Percentiles rank a stretch among this genome's conserved stretches.
These are phyloP conservation scores for Microcebus lehilahytsara DNA, from an alignment of 2,113 vertebrate species.

Conservation along the genomic window DNA sequence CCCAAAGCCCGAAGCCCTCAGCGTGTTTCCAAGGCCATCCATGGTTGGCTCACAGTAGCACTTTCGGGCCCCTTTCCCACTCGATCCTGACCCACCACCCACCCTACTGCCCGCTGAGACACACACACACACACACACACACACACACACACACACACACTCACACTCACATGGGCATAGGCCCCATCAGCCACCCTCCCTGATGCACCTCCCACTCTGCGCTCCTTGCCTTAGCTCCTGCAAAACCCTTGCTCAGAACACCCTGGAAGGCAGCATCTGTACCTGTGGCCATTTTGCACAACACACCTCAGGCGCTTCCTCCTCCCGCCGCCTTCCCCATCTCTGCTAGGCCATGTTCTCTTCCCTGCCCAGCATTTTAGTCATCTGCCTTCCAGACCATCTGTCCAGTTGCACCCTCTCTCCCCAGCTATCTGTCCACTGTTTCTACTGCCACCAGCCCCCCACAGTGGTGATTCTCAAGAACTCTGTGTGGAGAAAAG, in stretches of 20 bases:
- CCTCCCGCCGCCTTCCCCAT: neutral
- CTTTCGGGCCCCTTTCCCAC: neutral
- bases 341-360: neutral
- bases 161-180: neutral
- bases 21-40: neutral
- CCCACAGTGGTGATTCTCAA: neutral
- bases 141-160: neutral
- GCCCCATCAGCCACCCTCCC: rapidly evolving
- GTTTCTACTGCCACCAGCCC: too few species aligned
- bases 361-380: neutral
- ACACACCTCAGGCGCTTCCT: neutral
- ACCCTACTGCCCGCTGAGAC: neutral
- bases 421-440: neutral
- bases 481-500: neutral
- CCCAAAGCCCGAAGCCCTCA: neutral
- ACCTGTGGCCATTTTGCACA: neutral
- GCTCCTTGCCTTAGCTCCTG: neutral
- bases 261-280: neutral
- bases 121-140: neutral
- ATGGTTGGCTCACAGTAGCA: neutral
- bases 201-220: rapidly evolving
- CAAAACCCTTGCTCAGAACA: neutral
- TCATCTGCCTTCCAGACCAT: neutral
- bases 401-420: neutral
- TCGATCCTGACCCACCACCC: too few species aligned